Evolutionary conservation across 2,888 invertebrate genomes (phyloP).

Genomic region (Timandra comae): DNA sequence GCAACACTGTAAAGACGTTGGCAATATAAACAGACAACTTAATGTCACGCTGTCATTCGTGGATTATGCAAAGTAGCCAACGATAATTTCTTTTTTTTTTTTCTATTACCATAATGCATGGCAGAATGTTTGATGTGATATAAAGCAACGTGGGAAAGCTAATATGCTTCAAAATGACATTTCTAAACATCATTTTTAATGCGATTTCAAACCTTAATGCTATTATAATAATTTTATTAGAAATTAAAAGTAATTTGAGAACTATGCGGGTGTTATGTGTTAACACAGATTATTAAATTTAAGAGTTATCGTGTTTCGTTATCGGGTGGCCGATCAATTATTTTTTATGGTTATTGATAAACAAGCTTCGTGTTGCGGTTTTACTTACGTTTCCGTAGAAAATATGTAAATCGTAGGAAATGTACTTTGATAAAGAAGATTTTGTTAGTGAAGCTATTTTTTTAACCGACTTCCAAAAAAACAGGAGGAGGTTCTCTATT

Average conservation of each 20-base stretch:
- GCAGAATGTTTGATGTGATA: conserved; percentile 54
- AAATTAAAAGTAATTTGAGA: background rate
- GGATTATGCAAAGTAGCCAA: conserved; percentile 66
- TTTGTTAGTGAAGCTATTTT: too few species aligned
- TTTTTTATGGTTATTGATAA: too few species aligned
- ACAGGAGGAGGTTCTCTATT: too few species aligned
- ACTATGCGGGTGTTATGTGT: conserved; percentile 6
- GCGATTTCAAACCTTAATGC: conserved; percentile 17
- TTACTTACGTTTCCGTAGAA: too few species aligned
- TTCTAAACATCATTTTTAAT: conserved; percentile 16
- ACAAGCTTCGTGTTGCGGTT: too few species aligned
- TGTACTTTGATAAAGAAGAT: too few species aligned
- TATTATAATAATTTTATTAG: conserved; percentile 1
- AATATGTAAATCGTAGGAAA: too few species aligned
- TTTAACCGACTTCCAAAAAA: too few species aligned
- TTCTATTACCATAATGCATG: conserved; percentile 57
- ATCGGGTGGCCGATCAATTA: background rate
- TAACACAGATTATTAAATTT: conserved; percentile 12
- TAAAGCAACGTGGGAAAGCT: conserved; percentile 63
- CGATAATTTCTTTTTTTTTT: conserved; percentile 57
- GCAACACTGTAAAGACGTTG: conserved; percentile 18
- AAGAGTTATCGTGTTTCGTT: conserved; percentile 15
- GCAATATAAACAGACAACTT: conserved; percentile 48
- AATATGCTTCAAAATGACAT: conserved; percentile 28
- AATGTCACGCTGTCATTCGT: conserved; percentile 55